Conservation (phyloP, 2,888 invertebrate genomes). For the Beris chalybata region DNA sequence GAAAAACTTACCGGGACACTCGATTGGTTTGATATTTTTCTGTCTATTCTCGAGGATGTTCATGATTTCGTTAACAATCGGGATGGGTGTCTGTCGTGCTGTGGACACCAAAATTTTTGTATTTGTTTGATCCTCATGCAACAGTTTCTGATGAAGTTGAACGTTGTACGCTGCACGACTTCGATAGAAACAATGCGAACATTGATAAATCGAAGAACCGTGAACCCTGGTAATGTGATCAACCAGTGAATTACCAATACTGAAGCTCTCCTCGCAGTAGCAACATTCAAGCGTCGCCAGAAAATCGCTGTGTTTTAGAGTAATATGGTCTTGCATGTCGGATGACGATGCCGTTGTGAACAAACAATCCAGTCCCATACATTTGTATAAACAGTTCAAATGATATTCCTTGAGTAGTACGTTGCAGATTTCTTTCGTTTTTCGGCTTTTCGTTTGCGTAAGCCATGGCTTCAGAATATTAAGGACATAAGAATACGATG, state of each 20-base stretch:
- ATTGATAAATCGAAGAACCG: slow-evolving; percentile 14
- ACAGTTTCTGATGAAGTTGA: slow-evolving; percentile 19
- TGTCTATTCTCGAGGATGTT: slow-evolving; percentile 16
- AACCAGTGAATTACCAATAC: neutral
- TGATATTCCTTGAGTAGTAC: neutral
- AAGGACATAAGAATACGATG: neutral
- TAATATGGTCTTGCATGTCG: slow-evolving; percentile 13
- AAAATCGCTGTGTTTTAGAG: slow-evolving; percentile 1
- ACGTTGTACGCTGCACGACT: slow-evolving; percentile 24
- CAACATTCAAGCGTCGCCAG: slow-evolving; percentile 7
- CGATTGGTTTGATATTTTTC: slow-evolving; percentile 18
- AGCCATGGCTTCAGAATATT: slow-evolving; percentile 21
- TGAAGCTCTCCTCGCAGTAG: slow-evolving; percentile 15
- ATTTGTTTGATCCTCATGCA: neutral
- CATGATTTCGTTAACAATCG: slow-evolving; percentile 2
- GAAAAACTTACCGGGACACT: slow-evolving; percentile 23
- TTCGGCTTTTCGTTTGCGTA: neutral
- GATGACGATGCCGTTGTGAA: slow-evolving; percentile 3
- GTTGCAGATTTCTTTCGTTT: slow-evolving; percentile 10
- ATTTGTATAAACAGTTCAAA: slow-evolving; percentile 20
- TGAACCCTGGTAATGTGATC: slow-evolving; percentile 14
- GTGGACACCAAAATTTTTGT: neutral
- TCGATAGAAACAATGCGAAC: slow-evolving; percentile 25
- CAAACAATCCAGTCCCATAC: slow-evolving; percentile 24
- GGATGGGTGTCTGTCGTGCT: neutral